Base-by-base conservation (phyloP, 1,140 invertebrate species). In the Dendroctonus valens region DNA sequence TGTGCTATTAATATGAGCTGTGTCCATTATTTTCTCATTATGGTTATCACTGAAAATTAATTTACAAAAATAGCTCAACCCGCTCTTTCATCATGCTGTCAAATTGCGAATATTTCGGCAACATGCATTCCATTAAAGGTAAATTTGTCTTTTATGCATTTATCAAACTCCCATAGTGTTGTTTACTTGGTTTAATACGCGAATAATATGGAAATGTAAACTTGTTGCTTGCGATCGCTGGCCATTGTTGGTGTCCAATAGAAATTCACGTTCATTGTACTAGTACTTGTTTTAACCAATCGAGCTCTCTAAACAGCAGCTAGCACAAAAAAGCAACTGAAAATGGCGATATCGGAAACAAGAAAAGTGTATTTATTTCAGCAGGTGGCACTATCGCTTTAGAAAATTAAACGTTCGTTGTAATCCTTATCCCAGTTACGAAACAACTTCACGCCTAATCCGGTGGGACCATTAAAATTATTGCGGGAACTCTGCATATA, bases 391-490 rank as follows among this genome's bases (percentile, higher is more conserved):
- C 4, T n/a, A 50, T 37, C 38, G 58, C 6, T 59, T 50, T 59
- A 59, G 58, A 37, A 59, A 49, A 59, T 58, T 44, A 59, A 41
- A 59, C 58, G 58, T 59, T 59, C 58, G 7, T 12, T n/a, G 48
- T 59, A 59, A 49, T 48, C 58, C 58, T 49, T 59, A 38, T n/a
- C 58, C 58, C 26, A 50, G 44, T 48, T 49, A 49, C 58, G 58
- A 48, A 59, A 59, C 58, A 59, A 59, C 58, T 59, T 59, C 44
- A 12, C 46, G 15, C 14, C 39, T 38, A 59, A 59, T 59, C 58
- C 58, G 12, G 39, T 48, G 58, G 58, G 58, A 59, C 58, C 58
- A 59, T 59, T 59, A 59, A 59, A 59, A 59, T 59, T 59, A 59
- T 59, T 59, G 58, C 58, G 58, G n/a, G 48, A 49, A 59, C 58